Evolutionary conservation across 2,113 vertebrate genomes (phyloP), one percentile per base, ranked within the genome.

Genomic region (Mugil cephalus): DNA sequence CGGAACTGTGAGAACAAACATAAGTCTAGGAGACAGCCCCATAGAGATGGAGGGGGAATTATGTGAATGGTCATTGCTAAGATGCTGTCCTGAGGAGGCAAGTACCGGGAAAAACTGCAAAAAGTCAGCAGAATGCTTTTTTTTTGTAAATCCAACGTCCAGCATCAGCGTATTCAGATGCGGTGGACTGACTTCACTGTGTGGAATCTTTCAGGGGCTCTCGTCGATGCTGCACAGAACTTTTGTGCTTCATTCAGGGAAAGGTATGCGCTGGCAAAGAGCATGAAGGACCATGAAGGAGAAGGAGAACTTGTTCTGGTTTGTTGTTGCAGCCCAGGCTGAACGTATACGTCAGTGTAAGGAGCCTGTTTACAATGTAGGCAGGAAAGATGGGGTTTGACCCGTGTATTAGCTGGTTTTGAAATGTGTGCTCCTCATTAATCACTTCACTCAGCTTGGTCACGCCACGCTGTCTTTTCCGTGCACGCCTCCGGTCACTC

Each of bases 171-270:
- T 15, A 83, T 72, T 70, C 40, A 69, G 54, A 35, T 47, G 66
- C 10, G 21, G 72, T 61, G 75, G 77, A 82, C 52, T 67, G 77
- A 69, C 71, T 43, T 77, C 51, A 40, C 6, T 19, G 52, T 15
- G 40, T 79, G 56, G 59, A 79, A 43, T 67, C 53, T 47, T 39
- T 52, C 13, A 21, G 42, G 7, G 34, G 19, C 19, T 1, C 21
- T 53, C 47, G 62, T 71, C 46, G 58, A 48, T 78, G 74, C 73
- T 46, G 47, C 54, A 55, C 47, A 55, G 60, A 82, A 62, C 69
- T 64, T 83, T 83, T 78, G 79, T 58, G 77, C 81, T 83, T 86
- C 55, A 71, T 91, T 88, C 82, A 86, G 83, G 82, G 85, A 82
- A 85, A 87, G 73, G 82, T 73, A 80, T 82, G 80, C 54, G 19